phyloP scores from a whole-genome alignment of 2,888 invertebrate species.

The Congeria kusceri region DNA sequence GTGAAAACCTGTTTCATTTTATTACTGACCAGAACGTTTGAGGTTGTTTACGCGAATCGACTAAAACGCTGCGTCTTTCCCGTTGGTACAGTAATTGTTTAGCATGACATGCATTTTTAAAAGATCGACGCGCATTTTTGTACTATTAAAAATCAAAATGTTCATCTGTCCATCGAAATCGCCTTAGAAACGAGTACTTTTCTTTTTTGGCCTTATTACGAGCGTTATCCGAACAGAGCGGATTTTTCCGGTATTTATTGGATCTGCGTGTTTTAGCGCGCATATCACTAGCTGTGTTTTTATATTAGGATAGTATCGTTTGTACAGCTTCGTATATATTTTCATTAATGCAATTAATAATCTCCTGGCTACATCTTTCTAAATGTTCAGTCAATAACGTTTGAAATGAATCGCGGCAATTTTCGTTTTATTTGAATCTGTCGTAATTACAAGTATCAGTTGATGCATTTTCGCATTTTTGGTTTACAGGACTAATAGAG shows the following conservation, averaged over 20 bases:
- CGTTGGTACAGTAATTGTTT: no score
- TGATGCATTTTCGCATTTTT: no score
- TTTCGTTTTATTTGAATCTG: no score
- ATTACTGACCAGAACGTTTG: no score
- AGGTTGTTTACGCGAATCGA: no score
- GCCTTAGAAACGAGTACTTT: conserved; percentile 11
- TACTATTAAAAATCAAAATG: conserved; percentile 1
- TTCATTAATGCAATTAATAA: background rate
- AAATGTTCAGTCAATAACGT: no score
- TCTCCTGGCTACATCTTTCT: background rate
- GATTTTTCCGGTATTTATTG: background rate
- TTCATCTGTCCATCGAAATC: background rate
- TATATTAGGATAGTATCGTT: background rate
- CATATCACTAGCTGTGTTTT: background rate
- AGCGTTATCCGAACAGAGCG: conserved; percentile 1
- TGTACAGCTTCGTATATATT: conserved; percentile 7
- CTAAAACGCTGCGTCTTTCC: no score
- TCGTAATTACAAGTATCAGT: no score
- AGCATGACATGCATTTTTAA: background rate
- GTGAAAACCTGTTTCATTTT: no score
- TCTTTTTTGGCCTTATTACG: background rate
- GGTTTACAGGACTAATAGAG: no score
- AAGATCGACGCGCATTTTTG: conserved; percentile 1
- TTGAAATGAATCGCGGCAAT: no score
- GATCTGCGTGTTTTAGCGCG: background rate